Conservation (phyloP, 1,140 invertebrate species). For the Macrostomum lignano region DNA sequence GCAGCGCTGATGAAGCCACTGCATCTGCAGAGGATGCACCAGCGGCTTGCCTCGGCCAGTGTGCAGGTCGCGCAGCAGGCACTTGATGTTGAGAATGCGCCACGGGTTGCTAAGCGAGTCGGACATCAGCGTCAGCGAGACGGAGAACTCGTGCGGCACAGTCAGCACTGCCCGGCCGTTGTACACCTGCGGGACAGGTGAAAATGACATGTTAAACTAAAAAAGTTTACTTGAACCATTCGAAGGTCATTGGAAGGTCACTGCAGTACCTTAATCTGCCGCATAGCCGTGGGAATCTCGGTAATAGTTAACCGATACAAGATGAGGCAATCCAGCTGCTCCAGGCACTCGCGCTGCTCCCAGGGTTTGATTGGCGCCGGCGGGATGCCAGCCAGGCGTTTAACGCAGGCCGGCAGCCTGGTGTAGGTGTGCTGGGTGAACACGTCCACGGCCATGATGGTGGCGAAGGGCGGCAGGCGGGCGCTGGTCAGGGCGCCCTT, state of each 20-base stretch:
- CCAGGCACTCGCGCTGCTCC: background rate
- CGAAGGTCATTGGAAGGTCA: no score
- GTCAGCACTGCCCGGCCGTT: constrained; percentile 70
- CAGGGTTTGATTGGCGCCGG: constrained; percentile 1
- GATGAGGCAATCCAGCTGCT: constrained; percentile 53
- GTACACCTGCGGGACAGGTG: no score
- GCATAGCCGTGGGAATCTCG: constrained; percentile 50
- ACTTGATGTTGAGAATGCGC: constrained; percentile 68
- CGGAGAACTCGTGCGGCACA: constrained; percentile 64
- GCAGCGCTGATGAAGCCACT: background rate
- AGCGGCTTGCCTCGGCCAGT: constrained; percentile 34
- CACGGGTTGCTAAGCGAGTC: constrained; percentile 67
- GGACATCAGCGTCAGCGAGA: constrained; percentile 69
- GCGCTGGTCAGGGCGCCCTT: constrained; percentile 76
- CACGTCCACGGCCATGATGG: constrained; percentile 90
- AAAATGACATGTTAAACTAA: no score
- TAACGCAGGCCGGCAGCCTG: constrained; percentile 62
- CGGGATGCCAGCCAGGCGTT: constrained; percentile 24
- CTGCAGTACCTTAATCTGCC: no score
- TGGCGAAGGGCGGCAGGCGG: constrained; percentile 69
- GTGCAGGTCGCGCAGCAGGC: constrained; percentile 79
- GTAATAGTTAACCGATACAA: constrained; percentile 52
- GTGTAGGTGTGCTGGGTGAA: constrained; percentile 56
- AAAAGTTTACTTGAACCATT: no score
- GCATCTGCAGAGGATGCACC: constrained; percentile 1